A percentile compares a stretch with the other conserved stretches of the same genome.
phyloP scores from a whole-genome alignment of 2,888 invertebrate species.

The Micropterix aruncella region DNA sequence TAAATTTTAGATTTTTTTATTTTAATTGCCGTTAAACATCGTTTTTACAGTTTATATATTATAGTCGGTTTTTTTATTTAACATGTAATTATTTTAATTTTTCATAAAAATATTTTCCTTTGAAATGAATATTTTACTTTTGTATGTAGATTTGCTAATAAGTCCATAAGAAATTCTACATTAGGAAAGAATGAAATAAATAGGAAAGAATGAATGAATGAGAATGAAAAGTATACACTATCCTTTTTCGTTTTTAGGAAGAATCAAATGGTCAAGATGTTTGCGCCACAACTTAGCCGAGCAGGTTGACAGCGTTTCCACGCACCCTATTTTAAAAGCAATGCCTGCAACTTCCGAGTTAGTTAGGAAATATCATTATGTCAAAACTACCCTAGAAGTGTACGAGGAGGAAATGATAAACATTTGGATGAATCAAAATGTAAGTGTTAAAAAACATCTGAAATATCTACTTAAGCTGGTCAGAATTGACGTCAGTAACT shows the following conservation, averaged over 20 bases:
- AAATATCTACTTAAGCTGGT: background rate
- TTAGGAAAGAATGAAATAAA: no score
- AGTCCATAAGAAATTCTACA: no score
- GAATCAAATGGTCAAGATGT: constrained; percentile 73
- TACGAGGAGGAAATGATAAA: constrained; percentile 71
- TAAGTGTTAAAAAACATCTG: constrained; percentile 20
- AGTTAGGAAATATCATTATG: constrained; percentile 59
- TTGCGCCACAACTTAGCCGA: constrained; percentile 70
- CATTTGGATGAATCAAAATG: constrained; percentile 77
- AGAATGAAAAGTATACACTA: no score
- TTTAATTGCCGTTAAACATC: no score
- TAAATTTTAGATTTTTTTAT: no score
- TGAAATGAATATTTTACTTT: no score
- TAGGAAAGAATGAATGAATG: no score
- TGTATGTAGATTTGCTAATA: no score
- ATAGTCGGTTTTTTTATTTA: no score
- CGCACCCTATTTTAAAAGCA: constrained; percentile 57
- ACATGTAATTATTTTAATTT: no score
- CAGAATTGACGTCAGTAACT: background rate
- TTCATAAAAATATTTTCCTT: no score
- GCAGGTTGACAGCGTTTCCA: constrained; percentile 64
- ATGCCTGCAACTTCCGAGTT: constrained; percentile 61
- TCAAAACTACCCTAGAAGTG: constrained; percentile 54
- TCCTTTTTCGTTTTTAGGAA: constrained; percentile 40
- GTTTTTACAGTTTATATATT: no score